phyloP scores from a whole-genome alignment of 2,113 vertebrate genomes.

The Daphoenositta chrysoptera region DNA sequence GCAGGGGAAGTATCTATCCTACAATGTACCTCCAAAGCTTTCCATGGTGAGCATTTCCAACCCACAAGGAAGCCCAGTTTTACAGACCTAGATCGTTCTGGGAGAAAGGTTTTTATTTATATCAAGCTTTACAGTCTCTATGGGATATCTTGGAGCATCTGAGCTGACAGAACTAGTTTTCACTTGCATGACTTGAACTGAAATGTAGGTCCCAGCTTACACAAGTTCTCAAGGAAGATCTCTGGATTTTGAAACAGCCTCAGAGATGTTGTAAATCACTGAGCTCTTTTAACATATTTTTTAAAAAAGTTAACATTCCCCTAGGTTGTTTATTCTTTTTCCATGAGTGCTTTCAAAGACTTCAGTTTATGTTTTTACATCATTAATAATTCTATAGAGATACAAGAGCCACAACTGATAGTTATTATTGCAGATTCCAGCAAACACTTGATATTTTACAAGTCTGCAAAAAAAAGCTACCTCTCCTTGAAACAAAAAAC shows the following conservation, averaged over 20 bases:
- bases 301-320: neutral
- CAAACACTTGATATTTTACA: neutral
- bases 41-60: neutral
- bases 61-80: neutral
- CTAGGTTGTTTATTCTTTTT: neutral
- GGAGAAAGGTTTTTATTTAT: neutral
- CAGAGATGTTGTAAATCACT: neutral
- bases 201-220: slow-evolving; percentile 37
- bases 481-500: neutral
- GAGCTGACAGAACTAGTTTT: slow-evolving; percentile 42
- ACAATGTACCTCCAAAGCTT: neutral
- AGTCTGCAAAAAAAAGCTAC: neutral
- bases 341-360: neutral
- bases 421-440: neutral
- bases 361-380: neutral
- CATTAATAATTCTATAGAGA: neutral
- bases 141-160: neutral
- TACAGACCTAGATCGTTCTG: neutral
- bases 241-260: neutral
- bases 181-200: neutral
- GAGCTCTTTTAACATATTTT: neutral
- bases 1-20: neutral
- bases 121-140: neutral
- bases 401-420: neutral
- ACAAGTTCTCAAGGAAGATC: neutral